A percentile compares a stretch with the other conserved stretches of the same genome.
phyloP scores from a whole-genome alignment of 2,888 invertebrate genomes.

The Meloe dianella region DNA sequence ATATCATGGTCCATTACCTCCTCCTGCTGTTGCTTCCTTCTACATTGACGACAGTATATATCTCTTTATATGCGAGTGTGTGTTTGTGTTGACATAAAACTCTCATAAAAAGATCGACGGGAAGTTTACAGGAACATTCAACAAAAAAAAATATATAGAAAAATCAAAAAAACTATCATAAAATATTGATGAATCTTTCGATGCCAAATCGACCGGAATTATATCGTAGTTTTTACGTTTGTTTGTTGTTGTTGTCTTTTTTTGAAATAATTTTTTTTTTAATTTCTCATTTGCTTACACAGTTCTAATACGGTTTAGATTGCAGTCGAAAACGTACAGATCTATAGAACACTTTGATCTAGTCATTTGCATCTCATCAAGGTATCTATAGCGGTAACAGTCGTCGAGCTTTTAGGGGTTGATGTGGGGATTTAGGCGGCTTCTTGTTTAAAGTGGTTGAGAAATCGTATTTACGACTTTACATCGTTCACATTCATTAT shows the following conservation, averaged over 20 bases:
- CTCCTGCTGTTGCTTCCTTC: slow-evolving; percentile 43
- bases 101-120: slow-evolving; percentile 55
- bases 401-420: slow-evolving; percentile 18
- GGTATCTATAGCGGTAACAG: not conserved
- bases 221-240: not conserved
- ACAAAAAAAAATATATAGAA: slow-evolving; percentile 56
- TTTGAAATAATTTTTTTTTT: not conserved
- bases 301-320: not conserved
- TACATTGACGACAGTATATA: slow-evolving; percentile 47
- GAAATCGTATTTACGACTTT: slow-evolving; percentile 8
- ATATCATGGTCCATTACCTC: slow-evolving; percentile 58
- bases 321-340: slow-evolving; percentile 12
- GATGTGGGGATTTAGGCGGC: not conserved
- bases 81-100: slow-evolving; percentile 55
- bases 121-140: slow-evolving; percentile 50
- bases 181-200: slow-evolving; percentile 40
- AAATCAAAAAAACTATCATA: slow-evolving; percentile 45
- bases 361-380: slow-evolving; percentile 50
- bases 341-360: slow-evolving; percentile 46
- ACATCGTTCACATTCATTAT: not conserved
- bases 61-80: slow-evolving; percentile 26
- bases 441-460: not conserved
- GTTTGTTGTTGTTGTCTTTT: too few species aligned
- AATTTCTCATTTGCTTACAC: not conserved
- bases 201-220: slow-evolving; percentile 56